These are phyloP conservation scores for Choreutis nemorana DNA, from an alignment of 2,888 invertebrate genomes.

Conservation along the genomic window DNA sequence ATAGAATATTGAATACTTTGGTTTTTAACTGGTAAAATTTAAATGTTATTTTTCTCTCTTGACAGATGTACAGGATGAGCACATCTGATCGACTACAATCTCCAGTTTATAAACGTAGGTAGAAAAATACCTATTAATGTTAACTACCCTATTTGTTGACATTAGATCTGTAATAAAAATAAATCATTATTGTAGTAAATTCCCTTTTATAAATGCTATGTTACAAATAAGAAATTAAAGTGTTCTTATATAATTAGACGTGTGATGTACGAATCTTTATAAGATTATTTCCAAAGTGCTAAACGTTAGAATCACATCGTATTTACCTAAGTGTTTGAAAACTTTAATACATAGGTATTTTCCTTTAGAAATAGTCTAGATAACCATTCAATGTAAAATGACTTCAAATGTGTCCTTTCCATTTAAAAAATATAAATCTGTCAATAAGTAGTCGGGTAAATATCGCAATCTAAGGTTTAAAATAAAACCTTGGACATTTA, in stretches of 20 bases:
- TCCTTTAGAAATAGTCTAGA: too few species aligned
- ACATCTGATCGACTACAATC: conserved; percentile 67
- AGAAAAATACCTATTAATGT: background rate
- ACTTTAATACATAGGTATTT: too few species aligned
- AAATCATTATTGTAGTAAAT: conserved; percentile 1
- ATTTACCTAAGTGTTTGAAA: too few species aligned
- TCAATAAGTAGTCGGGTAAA: too few species aligned
- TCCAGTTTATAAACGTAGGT: conserved; percentile 11
- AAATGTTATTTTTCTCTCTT: conserved; percentile 68
- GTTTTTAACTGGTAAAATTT: conserved; percentile 16
- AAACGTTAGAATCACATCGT: background rate
- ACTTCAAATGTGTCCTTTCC: too few species aligned
- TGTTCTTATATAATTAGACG: conserved; percentile 55
- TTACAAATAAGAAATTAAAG: conserved; percentile 48
- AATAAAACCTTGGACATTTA: too few species aligned
- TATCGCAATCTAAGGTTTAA: too few species aligned
- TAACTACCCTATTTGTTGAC: background rate
- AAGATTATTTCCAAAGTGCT: conserved; percentile 13
- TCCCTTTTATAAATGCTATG: conserved; percentile 2
- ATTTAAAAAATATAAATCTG: too few species aligned
- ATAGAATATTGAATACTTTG: conserved; percentile 11
- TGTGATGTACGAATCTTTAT: too few species aligned
- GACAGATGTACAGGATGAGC: conserved; percentile 79
- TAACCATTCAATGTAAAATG: too few species aligned
- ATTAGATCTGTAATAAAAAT: background rate